Percentiles rank a stretch among this genome's conserved stretches.
Conservation (phyloP, 2,113 vertebrate species). For the Rhynchomys soricoides region DNA sequence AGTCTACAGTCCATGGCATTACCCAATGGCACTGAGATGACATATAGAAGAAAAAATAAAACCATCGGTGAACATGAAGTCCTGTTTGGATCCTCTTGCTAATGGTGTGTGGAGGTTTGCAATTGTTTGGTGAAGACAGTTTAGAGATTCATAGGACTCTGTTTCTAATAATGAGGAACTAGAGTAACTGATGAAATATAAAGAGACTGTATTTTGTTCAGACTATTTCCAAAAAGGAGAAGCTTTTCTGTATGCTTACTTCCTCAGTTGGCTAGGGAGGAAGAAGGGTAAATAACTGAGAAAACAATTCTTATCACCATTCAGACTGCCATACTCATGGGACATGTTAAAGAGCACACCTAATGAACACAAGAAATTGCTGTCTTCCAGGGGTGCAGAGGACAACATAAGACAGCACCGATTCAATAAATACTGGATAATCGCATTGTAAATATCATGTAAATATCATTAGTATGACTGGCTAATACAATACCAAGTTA, state of each 20-base stretch:
- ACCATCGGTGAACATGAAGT: not conserved
- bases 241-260: not conserved
- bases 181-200: not conserved
- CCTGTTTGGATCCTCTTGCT: not conserved
- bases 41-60: not conserved
- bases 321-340: not conserved
- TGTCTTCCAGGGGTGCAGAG: not conserved
- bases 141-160: not conserved
- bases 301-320: not conserved
- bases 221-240: conserved; percentile 26
- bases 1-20: too few relatives aligned
- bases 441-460: not conserved
- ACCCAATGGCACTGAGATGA: not conserved
- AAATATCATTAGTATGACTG: not conserved
- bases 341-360: not conserved
- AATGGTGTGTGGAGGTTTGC: not conserved
- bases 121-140: not conserved
- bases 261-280: not conserved
- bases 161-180: conserved; percentile 22
- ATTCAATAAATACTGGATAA: not conserved
- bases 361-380: not conserved
- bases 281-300: not conserved
- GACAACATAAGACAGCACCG: not conserved
- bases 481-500: not conserved
- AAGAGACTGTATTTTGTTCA: not conserved